phyloP scores from a whole-genome alignment of 2,113 vertebrate genomes.

The Amphilophus citrinellus region DNA sequence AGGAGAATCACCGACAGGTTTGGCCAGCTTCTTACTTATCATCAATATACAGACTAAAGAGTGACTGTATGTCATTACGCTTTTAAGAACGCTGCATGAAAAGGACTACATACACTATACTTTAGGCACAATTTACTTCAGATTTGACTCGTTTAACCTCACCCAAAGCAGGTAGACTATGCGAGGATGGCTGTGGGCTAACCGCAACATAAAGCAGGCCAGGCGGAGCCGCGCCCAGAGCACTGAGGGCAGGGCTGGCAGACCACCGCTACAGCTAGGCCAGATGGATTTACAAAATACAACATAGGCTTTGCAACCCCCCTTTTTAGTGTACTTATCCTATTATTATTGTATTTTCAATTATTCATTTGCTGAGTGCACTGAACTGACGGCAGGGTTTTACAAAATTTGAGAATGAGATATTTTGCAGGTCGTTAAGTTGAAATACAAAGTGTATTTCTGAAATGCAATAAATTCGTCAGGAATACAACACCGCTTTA shows the following conservation, averaged over 20 bases:
- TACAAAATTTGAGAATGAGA: not conserved
- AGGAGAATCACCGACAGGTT: not conserved
- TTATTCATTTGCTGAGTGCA: not conserved
- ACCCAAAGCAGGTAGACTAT: conserved; percentile 35
- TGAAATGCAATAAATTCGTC: not conserved
- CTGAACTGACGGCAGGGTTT: not conserved
- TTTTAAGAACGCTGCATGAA: not conserved
- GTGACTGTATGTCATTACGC: not conserved
- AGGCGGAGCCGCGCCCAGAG: conserved; percentile 54
- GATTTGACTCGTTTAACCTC: conserved; percentile 35
- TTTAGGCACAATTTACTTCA: conserved; percentile 4
- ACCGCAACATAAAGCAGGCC: conserved; percentile 47
- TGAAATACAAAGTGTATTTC: not conserved
- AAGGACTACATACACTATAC: not conserved
- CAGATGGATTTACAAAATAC: conserved; percentile 41
- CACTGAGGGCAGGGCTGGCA: conserved; percentile 41
- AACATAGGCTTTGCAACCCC: conserved; percentile 14
- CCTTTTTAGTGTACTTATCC: not conserved
- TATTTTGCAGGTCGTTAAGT: not conserved
- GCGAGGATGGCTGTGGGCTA: conserved; percentile 16
- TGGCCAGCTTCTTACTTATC: not conserved
- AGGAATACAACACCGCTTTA: not conserved
- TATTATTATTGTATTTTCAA: not conserved
- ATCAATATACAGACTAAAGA: not conserved
- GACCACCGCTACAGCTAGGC: conserved; percentile 20